These are phyloP conservation scores for Thaleichthys pacificus DNA, from an alignment of 2,797 vertebrate species.

Conservation along the genomic window DNA sequence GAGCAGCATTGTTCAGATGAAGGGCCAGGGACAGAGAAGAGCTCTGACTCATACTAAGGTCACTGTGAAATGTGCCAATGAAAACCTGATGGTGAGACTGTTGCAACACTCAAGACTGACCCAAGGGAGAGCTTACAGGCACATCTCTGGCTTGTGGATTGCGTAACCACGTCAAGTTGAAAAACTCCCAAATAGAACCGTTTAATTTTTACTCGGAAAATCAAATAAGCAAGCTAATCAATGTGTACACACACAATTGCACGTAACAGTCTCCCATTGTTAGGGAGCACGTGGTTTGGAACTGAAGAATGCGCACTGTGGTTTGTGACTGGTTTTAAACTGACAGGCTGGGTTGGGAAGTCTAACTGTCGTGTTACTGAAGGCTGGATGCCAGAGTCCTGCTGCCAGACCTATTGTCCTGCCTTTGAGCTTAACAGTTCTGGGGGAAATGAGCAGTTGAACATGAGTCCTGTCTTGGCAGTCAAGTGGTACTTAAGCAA, in stretches of 20 bases:
- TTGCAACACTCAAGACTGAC: constrained; percentile 35
- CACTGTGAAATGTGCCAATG: constrained; percentile 13
- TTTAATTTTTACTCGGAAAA: constrained; percentile 11
- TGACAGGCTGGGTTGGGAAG: constrained; percentile 24
- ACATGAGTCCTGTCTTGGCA: constrained; percentile 60
- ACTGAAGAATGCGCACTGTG: constrained; percentile 17
- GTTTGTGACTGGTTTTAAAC: constrained; percentile 17
- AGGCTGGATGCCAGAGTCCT: constrained; percentile 40
- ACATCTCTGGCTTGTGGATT: constrained; percentile 19
- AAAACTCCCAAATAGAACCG: constrained; percentile 4
- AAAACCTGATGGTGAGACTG: constrained; percentile 40
- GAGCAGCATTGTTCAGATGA: constrained; percentile 24
- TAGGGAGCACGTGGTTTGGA: background rate
- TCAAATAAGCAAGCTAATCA: constrained; percentile 10
- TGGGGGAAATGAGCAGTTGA: constrained; percentile 43
- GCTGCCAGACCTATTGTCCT: constrained; percentile 52
- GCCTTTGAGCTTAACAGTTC: constrained; percentile 43
- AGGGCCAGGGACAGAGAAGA: constrained; percentile 8
- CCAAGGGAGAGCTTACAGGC: constrained; percentile 5
- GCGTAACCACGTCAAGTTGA: constrained; percentile 22
- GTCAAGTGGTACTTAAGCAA: constrained; percentile 51
- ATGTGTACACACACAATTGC: background rate
- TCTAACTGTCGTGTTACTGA: constrained; percentile 24
- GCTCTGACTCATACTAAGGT: constrained; percentile 27
- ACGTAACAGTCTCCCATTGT: background rate